These are phyloP conservation scores for Brachypteracias leptosomus DNA, from an alignment of 2,113 vertebrate species.

Conservation along the genomic window DNA sequence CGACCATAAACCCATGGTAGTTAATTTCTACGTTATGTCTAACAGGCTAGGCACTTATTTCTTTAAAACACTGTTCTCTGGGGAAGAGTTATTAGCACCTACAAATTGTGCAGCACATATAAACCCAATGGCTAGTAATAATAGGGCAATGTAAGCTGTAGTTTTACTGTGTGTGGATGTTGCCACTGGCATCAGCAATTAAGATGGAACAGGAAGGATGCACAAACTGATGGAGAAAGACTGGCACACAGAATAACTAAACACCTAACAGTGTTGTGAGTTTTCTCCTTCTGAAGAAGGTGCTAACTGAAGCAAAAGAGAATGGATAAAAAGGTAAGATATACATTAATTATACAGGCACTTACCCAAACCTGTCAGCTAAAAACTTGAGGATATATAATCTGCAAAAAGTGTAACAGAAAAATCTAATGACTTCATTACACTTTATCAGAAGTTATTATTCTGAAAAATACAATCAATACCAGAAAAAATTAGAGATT, in stretches of 20 bases:
- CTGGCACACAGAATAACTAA: slow-evolving; percentile 12
- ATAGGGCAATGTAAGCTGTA: slow-evolving; percentile 41
- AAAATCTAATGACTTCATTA: not conserved
- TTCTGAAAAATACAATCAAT: not conserved
- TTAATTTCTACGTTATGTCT: slow-evolving; percentile 52
- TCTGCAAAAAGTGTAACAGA: not conserved
- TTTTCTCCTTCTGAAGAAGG: not conserved
- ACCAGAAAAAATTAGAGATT: not conserved
- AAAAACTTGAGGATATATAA: not conserved
- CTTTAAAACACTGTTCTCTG: slow-evolving; percentile 66
- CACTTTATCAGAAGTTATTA: not conserved
- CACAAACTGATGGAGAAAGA: slow-evolving; percentile 33
- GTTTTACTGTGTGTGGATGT: not conserved
- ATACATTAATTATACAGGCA: not conserved
- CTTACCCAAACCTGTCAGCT: not conserved
- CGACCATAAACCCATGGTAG: not conserved
- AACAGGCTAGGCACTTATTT: slow-evolving; percentile 49
- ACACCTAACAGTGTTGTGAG: not conserved
- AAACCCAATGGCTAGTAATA: slow-evolving; percentile 54
- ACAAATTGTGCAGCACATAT: slow-evolving; percentile 52
- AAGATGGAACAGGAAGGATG: slow-evolving; percentile 43
- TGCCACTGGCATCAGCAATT: slow-evolving; percentile 54
- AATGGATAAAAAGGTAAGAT: not conserved
- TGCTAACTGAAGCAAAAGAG: not conserved
- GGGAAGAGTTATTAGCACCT: slow-evolving; percentile 69